Percentiles rank a stretch among this genome's conserved stretches.
These are phyloP conservation scores for Chaetorhynchus papuensis DNA, from an alignment of 2,113 vertebrate species.

Conservation along the genomic window DNA sequence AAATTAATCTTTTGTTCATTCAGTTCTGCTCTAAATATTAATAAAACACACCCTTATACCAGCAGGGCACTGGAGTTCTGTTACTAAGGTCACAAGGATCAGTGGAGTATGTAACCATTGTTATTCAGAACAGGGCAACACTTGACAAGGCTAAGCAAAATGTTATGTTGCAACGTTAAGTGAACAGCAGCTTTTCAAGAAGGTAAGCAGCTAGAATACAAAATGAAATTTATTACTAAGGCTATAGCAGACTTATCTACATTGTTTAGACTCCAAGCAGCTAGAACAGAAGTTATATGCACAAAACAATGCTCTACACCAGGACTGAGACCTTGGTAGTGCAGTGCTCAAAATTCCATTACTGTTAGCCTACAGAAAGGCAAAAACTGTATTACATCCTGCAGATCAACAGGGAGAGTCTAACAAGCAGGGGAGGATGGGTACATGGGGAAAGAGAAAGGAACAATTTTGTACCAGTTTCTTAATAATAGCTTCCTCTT, in stretches of 20 bases:
- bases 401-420: background rate
- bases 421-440: background rate
- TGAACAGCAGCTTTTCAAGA: background rate
- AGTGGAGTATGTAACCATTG: background rate
- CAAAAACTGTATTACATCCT: background rate
- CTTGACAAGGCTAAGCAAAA: background rate
- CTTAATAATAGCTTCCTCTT: background rate
- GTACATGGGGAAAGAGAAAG: background rate
- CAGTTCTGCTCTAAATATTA: background rate
- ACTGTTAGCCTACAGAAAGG: background rate
- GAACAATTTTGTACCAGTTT: background rate
- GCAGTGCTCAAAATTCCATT: background rate
- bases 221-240: background rate
- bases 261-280: background rate
- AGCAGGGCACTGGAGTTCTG: background rate
- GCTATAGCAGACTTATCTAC: background rate
- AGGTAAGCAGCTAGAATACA: background rate
- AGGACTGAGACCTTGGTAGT: background rate
- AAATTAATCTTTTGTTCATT: background rate
- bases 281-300: background rate
- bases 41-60: background rate
- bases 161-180: background rate
- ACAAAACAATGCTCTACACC: background rate
- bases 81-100: background rate
- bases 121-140: background rate